phyloP scores from a whole-genome alignment of 2,888 invertebrate genomes.

The Drosophila kanekoi region DNA sequence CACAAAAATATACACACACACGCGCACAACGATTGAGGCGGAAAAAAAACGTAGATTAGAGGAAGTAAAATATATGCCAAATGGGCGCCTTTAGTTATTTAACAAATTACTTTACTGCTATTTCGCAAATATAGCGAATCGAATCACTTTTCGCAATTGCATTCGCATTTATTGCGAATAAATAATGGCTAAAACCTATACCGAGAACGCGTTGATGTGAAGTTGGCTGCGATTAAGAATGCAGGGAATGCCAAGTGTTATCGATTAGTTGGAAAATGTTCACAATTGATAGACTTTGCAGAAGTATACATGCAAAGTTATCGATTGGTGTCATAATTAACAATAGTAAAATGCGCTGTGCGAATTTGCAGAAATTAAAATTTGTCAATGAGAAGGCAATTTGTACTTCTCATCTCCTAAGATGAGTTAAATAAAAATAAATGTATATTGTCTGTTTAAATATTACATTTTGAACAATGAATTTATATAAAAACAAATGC shows the following conservation, averaged over 20 bases:
- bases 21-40: conserved; percentile 45
- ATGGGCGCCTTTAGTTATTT: conserved; percentile 15
- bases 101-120: conserved; percentile 21
- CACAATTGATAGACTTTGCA: conserved; percentile 1
- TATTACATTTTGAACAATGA: no score
- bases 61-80: conserved; percentile 32
- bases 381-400: background rate
- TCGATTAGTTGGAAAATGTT: conserved; percentile 9
- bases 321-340: conserved; percentile 11
- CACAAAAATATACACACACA: conserved; percentile 64
- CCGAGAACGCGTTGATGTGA: conserved; percentile 72
- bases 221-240: conserved; percentile 68
- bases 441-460: no score
- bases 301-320: background rate
- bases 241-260: conserved; percentile 40
- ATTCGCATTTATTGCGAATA: conserved; percentile 74
- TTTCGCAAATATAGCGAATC: conserved; percentile 51
- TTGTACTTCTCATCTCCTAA: background rate
- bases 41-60: conserved; percentile 40
- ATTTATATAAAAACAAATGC: no score
- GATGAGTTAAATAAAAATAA: background rate
- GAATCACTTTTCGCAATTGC: conserved; percentile 47
- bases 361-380: background rate
- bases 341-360: background rate
- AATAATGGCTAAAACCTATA: conserved; percentile 65